Evolutionary conservation across 2,888 invertebrate genomes (phyloP), one percentile per base, ranked within the genome.

Genomic region (Buathra laborator): DNA sequence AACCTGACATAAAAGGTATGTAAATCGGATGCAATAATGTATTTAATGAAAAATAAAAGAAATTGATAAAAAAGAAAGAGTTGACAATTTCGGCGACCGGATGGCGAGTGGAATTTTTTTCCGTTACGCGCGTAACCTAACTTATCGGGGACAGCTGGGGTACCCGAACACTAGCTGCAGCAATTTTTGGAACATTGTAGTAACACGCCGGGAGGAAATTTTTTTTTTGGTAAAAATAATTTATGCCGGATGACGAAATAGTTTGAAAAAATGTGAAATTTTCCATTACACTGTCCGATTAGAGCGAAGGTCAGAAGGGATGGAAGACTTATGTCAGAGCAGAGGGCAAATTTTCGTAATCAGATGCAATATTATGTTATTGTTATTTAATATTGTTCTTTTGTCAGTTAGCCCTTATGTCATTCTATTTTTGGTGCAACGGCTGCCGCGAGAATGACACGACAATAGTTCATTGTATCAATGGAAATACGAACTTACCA

Each of bases 91-190:
- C 12, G 19, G 16, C 43, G 51, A 74, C 56, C 44, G n/a, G n/a
- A 14, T 43, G n/a, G 7, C 5, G 44, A 67, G 32, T 6, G 46
- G 43, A 16, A 37, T 44, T 48, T 72, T 77, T 76, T 53, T 37
- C 64, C 1, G 14, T 59, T 44, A 24, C 56, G 3, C 46, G n/a
- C 56, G 76, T 68, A 77, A 81, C 67, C 72, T 67, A 72, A 48
- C 67, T 74, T 70, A 74, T 78, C 51, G 32, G 6, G 53, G 48
- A 74, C 84, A 67, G 44, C 67, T 81, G 71, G 48, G 44, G n/a
- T 76, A 19, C 12, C 67, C 66, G 67, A 24, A 44, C 9, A 29
- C 24, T 12, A 59, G 12, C 56, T 66, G 64, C 70, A 29, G 59
- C 24, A 24, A 66, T 51, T 62, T 75, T 70, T 76, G 14, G 12